Conservation (phyloP, 2,888 invertebrate species). For the Cephus pygmeus region DNA sequence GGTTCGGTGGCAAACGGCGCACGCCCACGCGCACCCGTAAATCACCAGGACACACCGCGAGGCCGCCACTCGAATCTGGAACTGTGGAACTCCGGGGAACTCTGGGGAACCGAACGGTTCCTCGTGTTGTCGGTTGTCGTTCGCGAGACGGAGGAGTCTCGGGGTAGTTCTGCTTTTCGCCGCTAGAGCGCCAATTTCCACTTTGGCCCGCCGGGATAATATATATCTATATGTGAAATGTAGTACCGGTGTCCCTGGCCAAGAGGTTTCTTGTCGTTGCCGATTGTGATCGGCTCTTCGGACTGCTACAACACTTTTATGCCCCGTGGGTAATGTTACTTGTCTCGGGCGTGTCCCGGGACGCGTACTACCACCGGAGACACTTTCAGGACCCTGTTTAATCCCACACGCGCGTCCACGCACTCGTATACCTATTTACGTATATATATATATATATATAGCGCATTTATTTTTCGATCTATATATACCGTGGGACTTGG, state of each 20-base stretch:
- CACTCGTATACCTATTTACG: not conserved
- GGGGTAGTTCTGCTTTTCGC: constrained; percentile 17
- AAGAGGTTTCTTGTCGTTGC: constrained; percentile 34
- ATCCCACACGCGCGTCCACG: not conserved
- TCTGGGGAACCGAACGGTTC: constrained; percentile 9
- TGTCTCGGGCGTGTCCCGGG: constrained; percentile 14
- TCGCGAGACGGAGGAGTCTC: not conserved
- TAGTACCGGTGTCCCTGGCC: constrained; percentile 27
- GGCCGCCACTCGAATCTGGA: constrained; percentile 22
- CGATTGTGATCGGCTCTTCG: constrained; percentile 35
- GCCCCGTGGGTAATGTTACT: constrained; percentile 8
- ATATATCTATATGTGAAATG: constrained; percentile 22
- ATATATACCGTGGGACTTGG: not conserved
- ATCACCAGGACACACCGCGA: constrained; percentile 42
- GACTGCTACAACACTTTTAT: constrained; percentile 7
- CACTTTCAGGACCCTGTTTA: not conserved
- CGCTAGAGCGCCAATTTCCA: constrained; percentile 22
- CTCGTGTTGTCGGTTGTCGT: constrained; percentile 1
- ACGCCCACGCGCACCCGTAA: constrained; percentile 60
- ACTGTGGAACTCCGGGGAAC: constrained; percentile 10
- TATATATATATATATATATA: no score
- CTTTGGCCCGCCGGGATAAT: constrained; percentile 8
- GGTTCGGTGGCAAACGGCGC: constrained; percentile 63
- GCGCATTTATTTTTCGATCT: not conserved
- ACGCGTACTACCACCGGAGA: constrained; percentile 1